phyloP scores from a whole-genome alignment of 2,888 invertebrate species.

The Ferdinandea cuprea region DNA sequence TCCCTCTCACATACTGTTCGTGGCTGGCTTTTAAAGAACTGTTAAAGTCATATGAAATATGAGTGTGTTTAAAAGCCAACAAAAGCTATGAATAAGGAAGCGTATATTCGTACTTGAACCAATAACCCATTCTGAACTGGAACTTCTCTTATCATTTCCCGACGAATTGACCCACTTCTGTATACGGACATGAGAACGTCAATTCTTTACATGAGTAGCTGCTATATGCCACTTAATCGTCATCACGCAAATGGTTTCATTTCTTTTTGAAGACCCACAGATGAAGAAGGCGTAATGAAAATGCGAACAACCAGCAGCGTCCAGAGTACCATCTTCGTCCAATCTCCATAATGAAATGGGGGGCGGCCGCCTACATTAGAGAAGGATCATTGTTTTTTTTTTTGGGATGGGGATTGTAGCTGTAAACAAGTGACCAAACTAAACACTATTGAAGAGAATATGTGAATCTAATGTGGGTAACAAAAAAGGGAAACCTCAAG shows the following conservation, averaged over 20 bases:
- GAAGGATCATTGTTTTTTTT: constrained; percentile 7
- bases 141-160: constrained; percentile 12
- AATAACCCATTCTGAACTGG: constrained; percentile 24
- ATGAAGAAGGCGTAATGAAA: constrained; percentile 50
- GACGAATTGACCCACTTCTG: constrained; percentile 59
- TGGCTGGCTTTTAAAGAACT: not conserved
- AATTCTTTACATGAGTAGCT: constrained; percentile 36
- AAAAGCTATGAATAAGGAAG: constrained; percentile 25
- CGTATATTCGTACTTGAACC: constrained; percentile 43
- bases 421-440: constrained; percentile 25
- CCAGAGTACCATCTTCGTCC: constrained; percentile 41
- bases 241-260: constrained; percentile 59
- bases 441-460: constrained; percentile 28
- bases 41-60: constrained; percentile 23
- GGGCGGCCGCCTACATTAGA: not conserved
- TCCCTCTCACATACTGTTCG: not conserved
- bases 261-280: constrained; percentile 59
- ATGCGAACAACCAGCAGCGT: constrained; percentile 57
- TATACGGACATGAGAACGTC: constrained; percentile 42
- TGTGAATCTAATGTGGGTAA: constrained; percentile 32
- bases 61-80: constrained; percentile 39
- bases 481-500: constrained; percentile 19
- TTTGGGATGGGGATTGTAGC: not conserved
- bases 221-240: constrained; percentile 50
- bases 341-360: constrained; percentile 29